Conservation (phyloP, 1,140 invertebrate genomes). For the Drosophila elegans region DNA sequence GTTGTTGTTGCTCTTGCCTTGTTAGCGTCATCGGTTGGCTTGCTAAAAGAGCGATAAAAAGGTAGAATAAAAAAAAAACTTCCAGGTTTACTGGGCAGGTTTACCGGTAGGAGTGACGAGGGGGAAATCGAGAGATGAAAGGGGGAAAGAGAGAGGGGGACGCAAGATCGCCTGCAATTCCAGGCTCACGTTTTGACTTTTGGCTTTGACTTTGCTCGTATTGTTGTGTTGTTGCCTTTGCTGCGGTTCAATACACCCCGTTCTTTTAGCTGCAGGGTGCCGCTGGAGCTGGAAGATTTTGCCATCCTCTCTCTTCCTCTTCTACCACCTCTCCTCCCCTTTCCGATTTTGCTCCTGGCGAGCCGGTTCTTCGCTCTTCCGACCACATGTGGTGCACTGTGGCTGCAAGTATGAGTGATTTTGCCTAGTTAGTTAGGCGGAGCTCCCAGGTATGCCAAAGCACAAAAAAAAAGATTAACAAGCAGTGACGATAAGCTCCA, state of each 20-base stretch:
- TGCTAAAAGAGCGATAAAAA: constrained; percentile 81
- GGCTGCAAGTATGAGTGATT: constrained; percentile 71
- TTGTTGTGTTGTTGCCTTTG: constrained; percentile 14
- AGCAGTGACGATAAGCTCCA: not conserved
- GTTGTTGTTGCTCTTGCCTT: constrained; percentile 48
- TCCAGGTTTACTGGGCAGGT: constrained; percentile 49
- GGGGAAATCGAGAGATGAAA: not conserved
- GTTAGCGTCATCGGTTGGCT: constrained; percentile 71
- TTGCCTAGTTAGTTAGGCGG: constrained; percentile 72
- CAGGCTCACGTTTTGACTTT: constrained; percentile 83
- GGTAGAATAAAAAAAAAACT: constrained; percentile 28
- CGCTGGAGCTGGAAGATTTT: constrained; percentile 45
- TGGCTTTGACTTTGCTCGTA: constrained; percentile 61
- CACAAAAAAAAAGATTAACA: constrained; percentile 20
- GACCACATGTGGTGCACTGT: constrained; percentile 68
- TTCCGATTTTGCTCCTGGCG: constrained; percentile 28
- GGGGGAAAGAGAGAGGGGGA: not conserved
- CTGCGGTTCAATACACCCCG: constrained; percentile 73
- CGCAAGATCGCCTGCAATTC: constrained; percentile 43
- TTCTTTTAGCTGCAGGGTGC: constrained; percentile 77
- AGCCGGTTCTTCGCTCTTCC: constrained; percentile 61
- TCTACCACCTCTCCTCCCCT: not conserved
- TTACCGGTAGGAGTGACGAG: not conserved
- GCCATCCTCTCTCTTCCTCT: constrained; percentile 15
- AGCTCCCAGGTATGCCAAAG: constrained; percentile 53